Evolutionary conservation across 2,888 invertebrate species (phyloP).

Genomic region (Anoplius nigerrimus): DNA sequence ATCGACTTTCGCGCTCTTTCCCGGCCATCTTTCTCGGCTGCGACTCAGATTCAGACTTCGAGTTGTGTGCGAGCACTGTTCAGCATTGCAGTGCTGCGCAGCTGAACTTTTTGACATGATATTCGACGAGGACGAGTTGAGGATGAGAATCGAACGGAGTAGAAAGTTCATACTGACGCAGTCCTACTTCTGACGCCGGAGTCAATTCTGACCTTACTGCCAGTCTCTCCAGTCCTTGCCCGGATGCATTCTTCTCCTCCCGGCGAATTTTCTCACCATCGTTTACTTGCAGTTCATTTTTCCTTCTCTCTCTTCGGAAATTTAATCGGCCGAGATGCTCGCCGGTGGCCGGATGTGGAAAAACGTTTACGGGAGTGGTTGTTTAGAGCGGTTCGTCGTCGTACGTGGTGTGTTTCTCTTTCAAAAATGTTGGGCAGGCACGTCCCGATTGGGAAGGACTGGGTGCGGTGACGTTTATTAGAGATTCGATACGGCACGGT

Average conservation of each 20-base stretch:
- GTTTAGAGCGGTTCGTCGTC: too few relatives aligned
- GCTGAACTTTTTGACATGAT: neutral
- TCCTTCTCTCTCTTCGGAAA: neutral
- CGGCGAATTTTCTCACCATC: neutral
- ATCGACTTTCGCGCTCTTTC: slow-evolving; percentile 36
- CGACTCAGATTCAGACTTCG: neutral
- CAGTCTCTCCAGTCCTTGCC: slow-evolving; percentile 19
- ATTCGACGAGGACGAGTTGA: neutral
- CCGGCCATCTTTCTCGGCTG: neutral
- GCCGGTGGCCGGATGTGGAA: too few relatives aligned
- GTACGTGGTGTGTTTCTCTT: too few relatives aligned
- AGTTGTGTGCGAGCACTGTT: neutral
- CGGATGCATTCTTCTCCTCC: neutral
- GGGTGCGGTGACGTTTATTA: too few relatives aligned
- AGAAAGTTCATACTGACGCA: slow-evolving; percentile 50
- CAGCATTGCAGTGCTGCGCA: neutral
- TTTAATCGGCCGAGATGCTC: neutral
- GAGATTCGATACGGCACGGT: too few relatives aligned
- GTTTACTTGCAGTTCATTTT: too few relatives aligned
- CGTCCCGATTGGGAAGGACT: too few relatives aligned
- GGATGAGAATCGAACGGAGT: slow-evolving; percentile 52
- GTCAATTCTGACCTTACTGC: slow-evolving; percentile 33
- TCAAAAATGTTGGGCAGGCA: too few relatives aligned
- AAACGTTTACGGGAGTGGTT: too few relatives aligned
- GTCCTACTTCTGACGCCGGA: slow-evolving; percentile 34